Conservation (phyloP, 2,888 invertebrate species). For the Galeopsomyia nigrocyanea region DNA sequence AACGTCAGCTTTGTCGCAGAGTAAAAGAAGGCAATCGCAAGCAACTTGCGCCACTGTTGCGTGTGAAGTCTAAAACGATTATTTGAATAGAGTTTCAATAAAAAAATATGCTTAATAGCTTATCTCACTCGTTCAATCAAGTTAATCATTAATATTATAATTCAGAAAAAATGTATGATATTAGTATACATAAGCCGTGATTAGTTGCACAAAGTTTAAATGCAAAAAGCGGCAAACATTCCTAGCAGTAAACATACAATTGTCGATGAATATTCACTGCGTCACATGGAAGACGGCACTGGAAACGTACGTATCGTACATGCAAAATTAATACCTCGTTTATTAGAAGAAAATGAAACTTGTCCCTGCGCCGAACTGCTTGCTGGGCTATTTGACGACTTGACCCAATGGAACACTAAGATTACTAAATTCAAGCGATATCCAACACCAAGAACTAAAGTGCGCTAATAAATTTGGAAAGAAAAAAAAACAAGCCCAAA, state of each 20-base stretch:
- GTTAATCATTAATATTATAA: constrained; percentile 3
- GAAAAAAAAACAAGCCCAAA: constrained; percentile 26
- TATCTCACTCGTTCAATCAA: not conserved
- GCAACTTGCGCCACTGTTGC: constrained; percentile 85
- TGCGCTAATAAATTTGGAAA: constrained; percentile 29
- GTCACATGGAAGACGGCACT: constrained; percentile 36
- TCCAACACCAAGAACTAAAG: constrained; percentile 43
- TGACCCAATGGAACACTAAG: constrained; percentile 57
- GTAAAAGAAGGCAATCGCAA: constrained; percentile 82
- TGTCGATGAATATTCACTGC: constrained; percentile 39
- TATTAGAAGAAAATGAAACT: constrained; percentile 61
- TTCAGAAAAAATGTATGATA: constrained; percentile 6
- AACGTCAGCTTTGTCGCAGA: constrained; percentile 84
- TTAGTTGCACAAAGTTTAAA: constrained; percentile 28
- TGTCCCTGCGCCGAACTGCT: constrained; percentile 61
- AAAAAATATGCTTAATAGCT: not conserved
- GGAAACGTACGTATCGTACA: constrained; percentile 17
- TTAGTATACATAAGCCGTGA: constrained; percentile 27
- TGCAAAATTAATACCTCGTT: constrained; percentile 59
- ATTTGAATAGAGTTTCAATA: constrained; percentile 31
- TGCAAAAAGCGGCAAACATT: constrained; percentile 15
- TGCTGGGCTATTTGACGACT: constrained; percentile 59
- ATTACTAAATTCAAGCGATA: constrained; percentile 49
- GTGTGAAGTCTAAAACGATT: constrained; percentile 61
- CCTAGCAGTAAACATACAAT: constrained; percentile 38